These are phyloP conservation scores for Pyrgilauda ruficollis DNA, from an alignment of 2,113 vertebrate genomes.

Conservation along the genomic window DNA sequence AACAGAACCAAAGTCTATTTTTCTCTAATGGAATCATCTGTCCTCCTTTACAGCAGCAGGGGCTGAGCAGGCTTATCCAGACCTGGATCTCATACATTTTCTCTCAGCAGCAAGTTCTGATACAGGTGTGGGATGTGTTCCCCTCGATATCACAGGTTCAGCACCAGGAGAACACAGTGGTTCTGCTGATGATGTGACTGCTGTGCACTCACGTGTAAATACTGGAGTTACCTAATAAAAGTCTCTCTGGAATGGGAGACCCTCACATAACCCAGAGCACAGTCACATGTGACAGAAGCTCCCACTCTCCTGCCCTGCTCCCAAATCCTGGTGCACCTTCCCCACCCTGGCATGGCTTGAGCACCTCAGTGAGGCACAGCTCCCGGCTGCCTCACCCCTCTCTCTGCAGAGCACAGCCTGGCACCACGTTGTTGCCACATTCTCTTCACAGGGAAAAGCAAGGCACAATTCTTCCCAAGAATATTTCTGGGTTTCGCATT, in stretches of 20 bases:
- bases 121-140: neutral
- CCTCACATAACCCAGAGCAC: neutral
- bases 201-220: accelerated
- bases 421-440: too few relatives aligned
- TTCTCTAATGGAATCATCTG: accelerated
- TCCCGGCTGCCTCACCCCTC: neutral
- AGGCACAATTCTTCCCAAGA: too few relatives aligned
- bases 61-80: neutral
- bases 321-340: neutral
- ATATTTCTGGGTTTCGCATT: too few relatives aligned
- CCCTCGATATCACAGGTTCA: neutral
- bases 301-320: neutral
- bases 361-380: neutral
- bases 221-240: accelerated
- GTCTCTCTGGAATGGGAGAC: neutral
- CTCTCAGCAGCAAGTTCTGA: neutral
- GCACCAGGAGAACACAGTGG: neutral
- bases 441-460: too few relatives aligned
- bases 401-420: neutral
- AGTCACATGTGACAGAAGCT: accelerated
- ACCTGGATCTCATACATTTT: neutral
- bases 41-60: neutral
- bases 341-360: accelerated
- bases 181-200: accelerated
- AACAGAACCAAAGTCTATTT: neutral